These are phyloP conservation scores for Heterotis niloticus DNA, from an alignment of 2,113 vertebrate species.

Conservation along the genomic window DNA sequence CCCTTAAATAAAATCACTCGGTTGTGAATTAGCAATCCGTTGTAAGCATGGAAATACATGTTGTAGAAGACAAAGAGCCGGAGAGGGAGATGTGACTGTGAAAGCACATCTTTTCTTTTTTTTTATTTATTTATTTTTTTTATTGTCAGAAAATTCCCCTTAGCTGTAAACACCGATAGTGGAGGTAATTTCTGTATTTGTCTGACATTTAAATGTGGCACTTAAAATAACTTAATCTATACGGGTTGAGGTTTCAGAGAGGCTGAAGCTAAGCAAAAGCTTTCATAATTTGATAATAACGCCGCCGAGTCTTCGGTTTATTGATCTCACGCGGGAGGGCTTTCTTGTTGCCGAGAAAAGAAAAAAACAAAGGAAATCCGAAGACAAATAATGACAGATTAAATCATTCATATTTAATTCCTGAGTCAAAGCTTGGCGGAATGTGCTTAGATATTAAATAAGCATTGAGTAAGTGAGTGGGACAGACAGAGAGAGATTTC, in stretches of 20 bases:
- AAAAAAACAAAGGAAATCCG: background rate
- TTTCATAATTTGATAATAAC: background rate
- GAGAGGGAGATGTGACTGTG: too few relatives aligned
- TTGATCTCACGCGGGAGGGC: background rate
- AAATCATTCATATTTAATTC: background rate
- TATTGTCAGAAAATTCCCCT: too few relatives aligned
- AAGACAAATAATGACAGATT: background rate
- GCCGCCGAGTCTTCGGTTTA: background rate
- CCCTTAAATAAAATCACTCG: too few relatives aligned
- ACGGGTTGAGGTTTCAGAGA: background rate
- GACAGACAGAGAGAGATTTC: constrained; percentile 6
- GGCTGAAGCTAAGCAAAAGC: background rate
- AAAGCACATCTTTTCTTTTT: too few relatives aligned
- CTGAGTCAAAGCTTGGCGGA: background rate
- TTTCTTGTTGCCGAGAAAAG: background rate
- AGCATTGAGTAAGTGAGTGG: background rate
- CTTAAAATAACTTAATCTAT: too few relatives aligned
- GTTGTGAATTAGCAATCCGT: too few relatives aligned
- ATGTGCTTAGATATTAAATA: constrained; percentile 10
- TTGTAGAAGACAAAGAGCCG: too few relatives aligned
- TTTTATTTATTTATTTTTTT: too few relatives aligned
- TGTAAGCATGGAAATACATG: too few relatives aligned
- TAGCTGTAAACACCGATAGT: too few relatives aligned
- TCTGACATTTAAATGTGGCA: too few relatives aligned
- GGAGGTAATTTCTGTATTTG: too few relatives aligned